Base-by-base conservation (phyloP, 2,113 vertebrate species). In the Gadus chalcogrammus region DNA sequence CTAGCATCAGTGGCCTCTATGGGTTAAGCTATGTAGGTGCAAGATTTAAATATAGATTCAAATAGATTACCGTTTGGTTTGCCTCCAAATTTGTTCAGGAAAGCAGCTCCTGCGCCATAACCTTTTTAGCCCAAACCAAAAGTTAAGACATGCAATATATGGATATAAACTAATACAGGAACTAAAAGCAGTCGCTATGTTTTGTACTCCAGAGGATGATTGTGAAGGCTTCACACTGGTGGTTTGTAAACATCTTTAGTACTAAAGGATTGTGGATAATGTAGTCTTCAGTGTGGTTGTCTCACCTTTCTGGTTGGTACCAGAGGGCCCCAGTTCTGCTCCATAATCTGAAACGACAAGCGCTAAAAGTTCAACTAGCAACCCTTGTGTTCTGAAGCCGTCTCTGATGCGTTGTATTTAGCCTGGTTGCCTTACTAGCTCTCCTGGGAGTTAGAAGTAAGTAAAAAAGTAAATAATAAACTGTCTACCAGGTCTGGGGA, bases 401-500 rank as follows among this genome's bases (percentile, higher is more conserved):
- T 59, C 56, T 17, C 15, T 59, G 56, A 59, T 56, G 53, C 53
- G 12, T 15, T n/a, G 13, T 11, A 35, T 35, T 35, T 35, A 35
- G 31, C 31, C 4, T 35, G 31, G 31, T 35, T 0, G 31, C 31
- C 42, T 48, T 2, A 48, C 42, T 35, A 35, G 42, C 42, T 48
- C 9, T 48, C 42, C 42, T 48, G 42, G 42, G 42, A 48, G 42
- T 48, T 58, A 58, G 55, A 58, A 58, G 55, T 5, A 58, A 61
- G 18, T 20, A 12, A 16, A 17, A 61, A 22, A 2, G 3, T 59
- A 60, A 22, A 4, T 17, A 15, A 61, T 28, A 62, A 18, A 61
- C 9, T 55, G 35, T 66, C 88, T 85, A 92, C 90, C 91, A 48
- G 42, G 75, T 82, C 72, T 73, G 8, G 87, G 82, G 59, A 91